Conservation (phyloP, 2,113 vertebrate species). For the Onychostruthus taczanowskii region DNA sequence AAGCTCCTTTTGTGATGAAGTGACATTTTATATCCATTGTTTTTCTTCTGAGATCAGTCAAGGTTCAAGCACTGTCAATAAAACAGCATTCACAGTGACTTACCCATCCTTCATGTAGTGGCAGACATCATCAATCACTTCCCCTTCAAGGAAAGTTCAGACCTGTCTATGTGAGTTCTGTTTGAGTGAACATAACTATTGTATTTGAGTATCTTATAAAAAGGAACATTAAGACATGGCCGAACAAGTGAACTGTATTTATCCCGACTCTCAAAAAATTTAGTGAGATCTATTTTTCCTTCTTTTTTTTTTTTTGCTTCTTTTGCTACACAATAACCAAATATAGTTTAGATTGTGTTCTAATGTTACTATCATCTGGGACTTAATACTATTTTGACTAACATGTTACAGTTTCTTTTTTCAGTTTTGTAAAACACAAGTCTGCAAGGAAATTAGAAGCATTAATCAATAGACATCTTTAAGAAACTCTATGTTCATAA, state of each 20-base stretch:
- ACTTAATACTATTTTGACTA: neutral
- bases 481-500: neutral
- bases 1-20: neutral
- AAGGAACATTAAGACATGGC: neutral
- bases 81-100: neutral
- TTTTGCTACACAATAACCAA: neutral
- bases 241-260: neutral
- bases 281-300: neutral
- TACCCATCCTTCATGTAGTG: neutral
- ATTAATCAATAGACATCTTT: neutral
- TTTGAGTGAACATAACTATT: neutral
- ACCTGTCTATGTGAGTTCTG: neutral
- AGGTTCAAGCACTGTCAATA: neutral
- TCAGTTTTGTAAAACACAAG: neutral
- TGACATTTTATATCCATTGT: neutral
- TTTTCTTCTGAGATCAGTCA: conserved; percentile 39
- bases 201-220: neutral
- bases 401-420: neutral
- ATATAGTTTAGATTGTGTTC: neutral
- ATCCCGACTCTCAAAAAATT: neutral
- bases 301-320: neutral
- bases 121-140: neutral
- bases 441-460: neutral
- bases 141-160: neutral
- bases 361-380: neutral